phyloP scores from a whole-genome alignment of 2,113 vertebrate genomes.

The Neomonachus schauinslandi region DNA sequence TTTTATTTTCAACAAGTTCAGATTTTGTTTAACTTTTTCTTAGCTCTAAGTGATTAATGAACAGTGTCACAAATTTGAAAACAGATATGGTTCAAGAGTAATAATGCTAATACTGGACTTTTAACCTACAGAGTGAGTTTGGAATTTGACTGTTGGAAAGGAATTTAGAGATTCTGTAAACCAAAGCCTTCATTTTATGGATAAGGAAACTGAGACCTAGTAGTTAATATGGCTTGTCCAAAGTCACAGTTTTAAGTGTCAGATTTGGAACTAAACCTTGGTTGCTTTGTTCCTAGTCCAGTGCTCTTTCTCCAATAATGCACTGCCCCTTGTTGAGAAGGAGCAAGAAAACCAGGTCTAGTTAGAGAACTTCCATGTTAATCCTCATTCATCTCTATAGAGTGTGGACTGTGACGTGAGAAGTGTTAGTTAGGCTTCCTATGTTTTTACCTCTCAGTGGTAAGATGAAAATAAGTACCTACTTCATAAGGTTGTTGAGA shows the following conservation, averaged over 20 bases:
- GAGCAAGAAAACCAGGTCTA: not conserved
- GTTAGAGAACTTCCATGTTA: not conserved
- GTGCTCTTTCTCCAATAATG: not conserved
- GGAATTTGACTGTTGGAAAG: not conserved
- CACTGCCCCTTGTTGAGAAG: not conserved
- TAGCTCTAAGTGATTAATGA: slow-evolving; percentile 22
- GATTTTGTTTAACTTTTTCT: slow-evolving; percentile 5
- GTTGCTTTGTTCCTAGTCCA: not conserved
- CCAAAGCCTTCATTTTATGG: not conserved
- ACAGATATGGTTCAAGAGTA: not conserved
- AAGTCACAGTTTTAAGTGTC: not conserved
- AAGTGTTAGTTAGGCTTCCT: not conserved
- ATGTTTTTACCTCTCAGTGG: not conserved
- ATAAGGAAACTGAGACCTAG: not conserved
- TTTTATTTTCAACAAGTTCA: slow-evolving; percentile 45
- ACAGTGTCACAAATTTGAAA: slow-evolving; percentile 15
- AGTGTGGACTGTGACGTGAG: not conserved
- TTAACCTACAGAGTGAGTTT: not conserved
- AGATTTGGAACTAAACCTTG: not conserved
- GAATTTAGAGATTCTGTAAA: slow-evolving; percentile 20
- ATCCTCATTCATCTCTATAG: not conserved
- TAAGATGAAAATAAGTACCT: not conserved
- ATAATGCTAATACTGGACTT: not conserved
- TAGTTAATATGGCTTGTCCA: not conserved
- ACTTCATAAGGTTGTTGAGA: not conserved